Evolutionary conservation across 2,797 vertebrate genomes (phyloP), one percentile per base, ranked within the genome.

Genomic region (Tinamus major): DNA sequence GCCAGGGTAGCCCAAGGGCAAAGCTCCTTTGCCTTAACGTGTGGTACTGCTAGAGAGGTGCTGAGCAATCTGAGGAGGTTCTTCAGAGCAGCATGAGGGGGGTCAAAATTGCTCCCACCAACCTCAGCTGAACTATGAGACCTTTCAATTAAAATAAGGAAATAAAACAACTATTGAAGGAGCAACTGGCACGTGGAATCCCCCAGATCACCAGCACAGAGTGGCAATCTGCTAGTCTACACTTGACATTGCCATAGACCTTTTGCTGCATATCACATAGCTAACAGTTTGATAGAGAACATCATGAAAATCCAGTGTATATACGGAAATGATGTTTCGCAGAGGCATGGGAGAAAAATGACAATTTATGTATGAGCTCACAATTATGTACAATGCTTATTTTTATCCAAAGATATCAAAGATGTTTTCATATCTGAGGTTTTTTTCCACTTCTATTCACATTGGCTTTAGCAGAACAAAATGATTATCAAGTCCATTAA

Each of bases 401-500:
- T 95, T 98, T 96, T 95, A 95, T 89, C 76, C 69, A 89, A 81
- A 92, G 35, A 51, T 85, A 92, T 79, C 72, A 93, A 89, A 93
- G 76, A 64, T 87, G 35, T 93, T 96, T 95, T 95, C 37, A 67
- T 87, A 79, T 76, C 59, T 67, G 63, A 83, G 85, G 56, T 74
- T 42, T 63, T 42, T 92, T 72, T 83, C 77, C 53, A 48, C 44
- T 87, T 96, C 96, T 93, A 96, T 96, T 98, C 91, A 97, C 96
- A 96, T 96, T 92, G 84, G 92, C 79, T 96, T 96, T 94, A 97
- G 90, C 91, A 93, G 95, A 97, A 94, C 91, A 95, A 94, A 97
- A 83, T 96, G 80, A 97, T 98, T 98, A 97, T 96, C 95, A 96
- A 97, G 95, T 91, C 95, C 96, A 98, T 98, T 98, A 98, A 98